Evolutionary conservation across 2,113 vertebrate species (phyloP), one percentile per base, ranked within the genome.

Genomic region (Zapornia atra): DNA sequence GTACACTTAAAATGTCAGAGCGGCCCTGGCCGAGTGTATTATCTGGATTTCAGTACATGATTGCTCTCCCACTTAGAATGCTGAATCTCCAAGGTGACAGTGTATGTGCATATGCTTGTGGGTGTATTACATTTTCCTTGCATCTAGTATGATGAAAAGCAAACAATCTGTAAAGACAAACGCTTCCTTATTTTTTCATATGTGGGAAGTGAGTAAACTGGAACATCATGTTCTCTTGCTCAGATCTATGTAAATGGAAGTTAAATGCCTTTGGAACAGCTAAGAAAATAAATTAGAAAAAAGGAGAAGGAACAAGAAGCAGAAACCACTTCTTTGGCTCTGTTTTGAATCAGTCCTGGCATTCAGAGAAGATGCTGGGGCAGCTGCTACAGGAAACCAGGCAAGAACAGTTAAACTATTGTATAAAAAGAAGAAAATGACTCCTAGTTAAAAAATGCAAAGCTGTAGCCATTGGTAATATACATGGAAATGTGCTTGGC

Each of bases 111-210:
- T 94, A 77, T 94, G 89, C 86, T 59, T 86, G 96, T 94, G 93
- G 95, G 89, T 89, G 92, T 94, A 89, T 70, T 86, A 38, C 77
- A 75, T 93, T 92, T 92, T 94, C n/a, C 36, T 86, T 78, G 36
- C 56, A 88, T 89, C 83, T 53, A 93, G 19, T 66, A 69, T 38
- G 77, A 73, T 92, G 72, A 86, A 94, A 95, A 94, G 64, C 50
- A 93, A 90, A 88, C 85, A 90, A 92, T 82, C 85, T 95, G 68
- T 63, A 92, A 93, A 90, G 80, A 95, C 54, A 97, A 97, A 86
- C 2, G 10, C 42, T 94, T 94, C 86, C 68, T 73, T 94, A 77
- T 93, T 95, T 95, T 94, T 95, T 86, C 64, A 21, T 69, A 79
- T 38, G 91, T 88, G 81, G 79, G 88, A 88, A 90, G 80, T 66